Percentiles rank a stretch among this genome's conserved stretches.
These are phyloP conservation scores for Creontiades dilutus DNA, from an alignment of 2,888 invertebrate genomes.

Conservation along the genomic window DNA sequence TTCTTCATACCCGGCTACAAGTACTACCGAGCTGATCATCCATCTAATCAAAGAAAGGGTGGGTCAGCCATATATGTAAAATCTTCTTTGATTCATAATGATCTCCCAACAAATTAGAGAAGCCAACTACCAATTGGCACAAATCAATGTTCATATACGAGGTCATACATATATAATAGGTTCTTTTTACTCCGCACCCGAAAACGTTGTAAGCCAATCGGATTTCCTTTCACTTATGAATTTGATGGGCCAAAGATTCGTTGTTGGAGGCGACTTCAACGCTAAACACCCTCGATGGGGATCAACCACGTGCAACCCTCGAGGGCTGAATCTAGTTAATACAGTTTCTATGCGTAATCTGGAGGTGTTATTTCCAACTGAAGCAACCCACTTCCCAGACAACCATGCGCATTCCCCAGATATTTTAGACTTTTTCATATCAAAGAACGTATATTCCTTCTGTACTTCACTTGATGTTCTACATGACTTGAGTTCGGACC, in stretches of 20 bases:
- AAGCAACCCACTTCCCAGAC: conserved; percentile 37
- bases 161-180: background rate
- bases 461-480: background rate
- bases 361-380: conserved; percentile 33
- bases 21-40: conserved; percentile 33
- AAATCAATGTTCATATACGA: background rate
- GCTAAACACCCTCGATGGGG: conserved; percentile 62
- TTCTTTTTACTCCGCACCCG: conserved; percentile 53
- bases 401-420: background rate
- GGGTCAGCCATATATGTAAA: conserved; percentile 53
- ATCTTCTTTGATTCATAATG: background rate
- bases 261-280: conserved; percentile 58
- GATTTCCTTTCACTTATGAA: conserved; percentile 25
- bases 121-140: conserved; percentile 16
- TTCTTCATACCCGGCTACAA: conserved; percentile 59
- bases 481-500: conserved; percentile 61
- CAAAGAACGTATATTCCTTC: background rate
- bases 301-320: conserved; percentile 31
- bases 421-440: conserved; percentile 43
- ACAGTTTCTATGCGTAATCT: background rate
- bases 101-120: conserved; percentile 22
- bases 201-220: conserved; percentile 27
- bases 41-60: conserved; percentile 53
- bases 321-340: conserved; percentile 9
- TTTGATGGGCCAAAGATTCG: conserved; percentile 11